Base-by-base conservation (phyloP, 2,888 invertebrate species). In the Leptura quadrifasciata region DNA sequence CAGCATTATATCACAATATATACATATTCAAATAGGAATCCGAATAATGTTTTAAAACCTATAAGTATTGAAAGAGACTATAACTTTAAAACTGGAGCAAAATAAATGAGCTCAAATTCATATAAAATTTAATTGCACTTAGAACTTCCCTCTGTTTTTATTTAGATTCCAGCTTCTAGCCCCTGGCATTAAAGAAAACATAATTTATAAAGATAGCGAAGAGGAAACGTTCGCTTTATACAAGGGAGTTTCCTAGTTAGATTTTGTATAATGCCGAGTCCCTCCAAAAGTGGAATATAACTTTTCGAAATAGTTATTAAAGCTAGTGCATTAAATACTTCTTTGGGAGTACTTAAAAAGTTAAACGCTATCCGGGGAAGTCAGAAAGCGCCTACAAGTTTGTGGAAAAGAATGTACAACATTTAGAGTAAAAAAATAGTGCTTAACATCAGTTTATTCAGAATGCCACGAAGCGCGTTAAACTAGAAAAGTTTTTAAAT, bases 291-390 rank as follows among this genome's bases (percentile, higher is more conserved):
- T 21, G 52, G n/a, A 64, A 47, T 52, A 47, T 21, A 20, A 52
- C 65, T 65, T 52, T 65, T 65, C 9, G 8, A 24, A 54, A 9
- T 21, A 24, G 64, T 31, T 61, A 35, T 31, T 27, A 61, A 61
- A 61, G 52, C 52, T 54, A n/a, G 65, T 20, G 20, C 21, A 39
- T 65, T 47, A 65, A 65, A 54, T 65, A 24, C 35, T 24, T 39
- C 15, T 54, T 65, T 61, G 31, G 24, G 5, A 27, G 21, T 17
- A 39, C 39, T 63, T 63, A 18, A 17, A 64, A 65, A 65, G 21
- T 65, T 39, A 21, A 39, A 64, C 17, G 9, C 9, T 52, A 15
- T 52, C 52, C 10, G 65, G 57, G 20, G 0, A 0, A 9, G 12
- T 20, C 57, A 12, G 57, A 2, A n/a, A 21, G 57, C 20, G 47